These are phyloP conservation scores for Acrobasis suavella DNA, from an alignment of 2,888 invertebrate genomes.

Conservation along the genomic window DNA sequence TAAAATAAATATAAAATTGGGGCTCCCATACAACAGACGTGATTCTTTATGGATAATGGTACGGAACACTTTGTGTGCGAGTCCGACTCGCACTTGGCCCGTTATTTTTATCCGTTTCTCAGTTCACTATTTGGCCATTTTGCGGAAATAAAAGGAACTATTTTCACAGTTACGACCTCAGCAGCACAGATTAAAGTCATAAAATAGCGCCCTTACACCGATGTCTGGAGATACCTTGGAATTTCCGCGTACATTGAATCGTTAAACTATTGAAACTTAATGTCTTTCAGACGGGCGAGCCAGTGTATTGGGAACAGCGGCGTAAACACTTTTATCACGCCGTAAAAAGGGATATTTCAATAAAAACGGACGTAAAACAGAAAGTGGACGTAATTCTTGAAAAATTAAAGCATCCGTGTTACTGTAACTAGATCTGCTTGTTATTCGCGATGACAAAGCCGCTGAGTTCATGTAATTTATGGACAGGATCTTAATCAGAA, in stretches of 20 bases:
- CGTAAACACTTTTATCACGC: slow-evolving; percentile 12
- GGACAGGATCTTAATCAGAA: slow-evolving; percentile 17
- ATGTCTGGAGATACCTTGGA: neutral
- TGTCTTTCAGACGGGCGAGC: slow-evolving; percentile 10
- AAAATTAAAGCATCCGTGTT: slow-evolving; percentile 21
- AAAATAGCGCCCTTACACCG: slow-evolving; percentile 10
- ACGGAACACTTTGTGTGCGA: too few species aligned
- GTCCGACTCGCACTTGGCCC: too few species aligned
- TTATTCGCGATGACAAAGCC: slow-evolving; percentile 22
- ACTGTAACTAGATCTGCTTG: slow-evolving; percentile 21
- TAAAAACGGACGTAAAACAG: slow-evolving; percentile 21
- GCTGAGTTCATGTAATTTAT: slow-evolving; percentile 19
- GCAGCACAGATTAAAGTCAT: slow-evolving; percentile 11
- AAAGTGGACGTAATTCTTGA: slow-evolving; percentile 22
- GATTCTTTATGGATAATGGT: too few species aligned
- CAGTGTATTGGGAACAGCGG: slow-evolving; percentile 11
- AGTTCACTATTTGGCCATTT: neutral
- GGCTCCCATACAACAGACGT: too few species aligned
- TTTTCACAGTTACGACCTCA: slow-evolving; percentile 17
- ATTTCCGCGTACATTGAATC: slow-evolving; percentile 20
- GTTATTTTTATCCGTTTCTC: slow-evolving; percentile 13
- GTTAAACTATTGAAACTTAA: slow-evolving; percentile 21
- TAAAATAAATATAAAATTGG: too few species aligned
- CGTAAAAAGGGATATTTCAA: slow-evolving; percentile 23
- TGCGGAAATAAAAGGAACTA: slow-evolving; percentile 14